Conservation (phyloP, 2,888 invertebrate species). For the Lycia hirtaria region DNA sequence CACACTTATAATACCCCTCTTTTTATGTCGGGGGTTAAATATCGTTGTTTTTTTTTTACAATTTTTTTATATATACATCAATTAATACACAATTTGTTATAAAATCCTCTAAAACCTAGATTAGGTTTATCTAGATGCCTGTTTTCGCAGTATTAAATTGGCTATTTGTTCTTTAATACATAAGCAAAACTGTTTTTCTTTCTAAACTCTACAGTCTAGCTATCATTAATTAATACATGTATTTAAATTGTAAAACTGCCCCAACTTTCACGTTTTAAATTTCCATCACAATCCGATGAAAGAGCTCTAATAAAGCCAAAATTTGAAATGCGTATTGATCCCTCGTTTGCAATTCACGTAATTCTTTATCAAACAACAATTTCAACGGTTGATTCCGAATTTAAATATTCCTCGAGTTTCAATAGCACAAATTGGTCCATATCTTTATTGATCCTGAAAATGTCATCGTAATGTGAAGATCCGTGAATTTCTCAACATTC, state of each 20-base stretch:
- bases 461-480: conserved; percentile 4
- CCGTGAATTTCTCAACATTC: background rate
- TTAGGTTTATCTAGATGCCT: no score
- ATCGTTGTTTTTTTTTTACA: no score
- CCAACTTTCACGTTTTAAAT: background rate
- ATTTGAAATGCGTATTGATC: conserved; percentile 17
- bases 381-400: conserved; percentile 27
- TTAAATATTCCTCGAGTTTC: conserved; percentile 14
- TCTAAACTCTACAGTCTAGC: no score
- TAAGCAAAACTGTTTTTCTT: no score
- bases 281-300: conserved; percentile 7
- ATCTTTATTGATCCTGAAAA: conserved; percentile 16
- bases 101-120: no score
- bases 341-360: conserved; percentile 13
- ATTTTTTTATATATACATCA: no score
- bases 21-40: no score
- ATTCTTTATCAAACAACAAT: conserved; percentile 25
- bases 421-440: conserved; percentile 24
- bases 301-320: conserved; percentile 4
- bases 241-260: background rate
- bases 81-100: no score
- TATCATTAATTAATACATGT: no score
- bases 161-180: no score
- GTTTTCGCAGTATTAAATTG: no score
- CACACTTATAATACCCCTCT: no score